These are phyloP conservation scores for Pseudochirops cupreus DNA, from an alignment of 2,797 vertebrate species.

Conservation along the genomic window DNA sequence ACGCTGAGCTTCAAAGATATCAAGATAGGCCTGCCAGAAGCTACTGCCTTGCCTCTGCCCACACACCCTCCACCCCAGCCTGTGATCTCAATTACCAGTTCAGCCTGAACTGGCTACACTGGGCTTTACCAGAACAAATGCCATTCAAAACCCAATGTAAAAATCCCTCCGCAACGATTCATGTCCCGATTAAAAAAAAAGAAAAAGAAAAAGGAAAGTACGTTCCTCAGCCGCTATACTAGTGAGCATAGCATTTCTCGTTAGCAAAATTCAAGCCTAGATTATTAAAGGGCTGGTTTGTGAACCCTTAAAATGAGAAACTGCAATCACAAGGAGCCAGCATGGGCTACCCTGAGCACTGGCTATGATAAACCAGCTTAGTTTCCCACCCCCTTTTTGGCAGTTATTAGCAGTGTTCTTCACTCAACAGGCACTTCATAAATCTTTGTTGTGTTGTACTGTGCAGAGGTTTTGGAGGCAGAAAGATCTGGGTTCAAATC, in stretches of 20 bases:
- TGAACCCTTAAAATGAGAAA: background rate
- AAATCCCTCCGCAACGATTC: background rate
- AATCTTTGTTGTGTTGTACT: background rate
- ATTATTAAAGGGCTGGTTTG: background rate
- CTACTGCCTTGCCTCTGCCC: background rate
- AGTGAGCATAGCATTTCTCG: background rate
- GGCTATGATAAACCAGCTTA: background rate
- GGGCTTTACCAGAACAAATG: background rate
- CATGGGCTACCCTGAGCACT: background rate
- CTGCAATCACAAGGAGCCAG: background rate
- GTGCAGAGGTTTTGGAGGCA: background rate
- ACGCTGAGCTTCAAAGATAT: slow-evolving; percentile 52
- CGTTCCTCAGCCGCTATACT: background rate
- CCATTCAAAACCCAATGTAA: background rate
- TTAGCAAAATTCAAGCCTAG: background rate
- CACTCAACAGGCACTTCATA: background rate
- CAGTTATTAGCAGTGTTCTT: background rate
- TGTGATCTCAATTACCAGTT: background rate
- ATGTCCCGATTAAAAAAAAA: background rate
- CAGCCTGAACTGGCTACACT: background rate
- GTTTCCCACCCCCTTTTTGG: background rate
- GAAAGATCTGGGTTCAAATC: background rate
- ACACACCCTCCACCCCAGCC: background rate
- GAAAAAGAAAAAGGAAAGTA: background rate
- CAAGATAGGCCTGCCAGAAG: slow-evolving; percentile 1